A percentile compares a stretch with the other conserved stretches of the same genome.
phyloP scores from a whole-genome alignment of 2,888 invertebrate genomes.

The Dryobota labecula region DNA sequence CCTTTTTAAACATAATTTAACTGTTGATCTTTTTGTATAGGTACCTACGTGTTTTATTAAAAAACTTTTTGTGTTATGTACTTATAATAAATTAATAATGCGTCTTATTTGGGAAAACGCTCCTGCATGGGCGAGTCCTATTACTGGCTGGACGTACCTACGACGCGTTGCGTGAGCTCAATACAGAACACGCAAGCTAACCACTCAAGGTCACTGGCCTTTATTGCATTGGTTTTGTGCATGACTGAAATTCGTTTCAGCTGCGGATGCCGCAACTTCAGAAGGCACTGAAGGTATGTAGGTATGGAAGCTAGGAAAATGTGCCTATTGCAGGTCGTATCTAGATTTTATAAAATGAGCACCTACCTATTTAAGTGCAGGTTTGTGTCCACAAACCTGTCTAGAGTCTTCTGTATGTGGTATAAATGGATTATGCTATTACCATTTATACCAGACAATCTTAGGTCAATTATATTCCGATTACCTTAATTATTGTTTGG shows the following conservation, averaged over 20 bases:
- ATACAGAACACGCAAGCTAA: too few relatives aligned
- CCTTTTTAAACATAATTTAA: too few relatives aligned
- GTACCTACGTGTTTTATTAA: too few relatives aligned
- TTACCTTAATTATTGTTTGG: conserved; percentile 5
- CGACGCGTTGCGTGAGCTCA: too few relatives aligned
- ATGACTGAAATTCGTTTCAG: neutral
- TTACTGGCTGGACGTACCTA: too few relatives aligned
- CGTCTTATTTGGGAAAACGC: too few relatives aligned
- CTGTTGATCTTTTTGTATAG: too few relatives aligned
- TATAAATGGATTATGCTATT: conserved; percentile 3
- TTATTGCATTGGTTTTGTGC: too few relatives aligned
- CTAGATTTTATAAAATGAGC: neutral
- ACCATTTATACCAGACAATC: neutral
- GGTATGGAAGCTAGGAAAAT: neutral
- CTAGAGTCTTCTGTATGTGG: neutral
- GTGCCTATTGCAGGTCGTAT: neutral
- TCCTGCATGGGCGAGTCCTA: too few relatives aligned
- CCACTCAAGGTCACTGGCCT: too few relatives aligned
- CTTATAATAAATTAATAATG: too few relatives aligned
- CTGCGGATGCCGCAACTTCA: neutral
- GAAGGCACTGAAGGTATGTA: neutral
- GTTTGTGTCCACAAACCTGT: neutral
- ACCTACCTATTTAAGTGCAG: neutral
- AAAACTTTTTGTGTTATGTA: too few relatives aligned
- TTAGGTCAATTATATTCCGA: conserved; percentile 14